These are phyloP conservation scores for Crotalus adamanteus DNA, from an alignment of 2,797 vertebrate species.

Conservation along the genomic window DNA sequence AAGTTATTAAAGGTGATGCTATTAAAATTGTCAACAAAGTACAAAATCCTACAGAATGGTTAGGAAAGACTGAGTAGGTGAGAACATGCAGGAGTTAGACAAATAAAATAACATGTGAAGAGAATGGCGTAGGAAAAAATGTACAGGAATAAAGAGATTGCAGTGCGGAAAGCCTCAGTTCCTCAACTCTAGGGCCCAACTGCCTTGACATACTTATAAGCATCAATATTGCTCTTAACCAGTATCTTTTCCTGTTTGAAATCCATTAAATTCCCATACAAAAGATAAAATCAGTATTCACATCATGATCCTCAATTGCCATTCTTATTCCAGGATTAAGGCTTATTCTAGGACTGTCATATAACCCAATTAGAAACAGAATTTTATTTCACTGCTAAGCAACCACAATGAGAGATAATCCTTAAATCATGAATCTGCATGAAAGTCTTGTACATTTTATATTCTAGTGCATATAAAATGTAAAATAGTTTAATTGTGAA, in stretches of 20 bases:
- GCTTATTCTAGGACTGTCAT: conserved; percentile 40
- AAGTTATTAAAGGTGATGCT: not conserved
- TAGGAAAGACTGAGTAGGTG: not conserved
- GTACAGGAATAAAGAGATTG: not conserved
- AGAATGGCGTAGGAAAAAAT: not conserved
- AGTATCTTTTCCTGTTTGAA: conserved; percentile 53
- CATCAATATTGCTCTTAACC: conserved; percentile 20
- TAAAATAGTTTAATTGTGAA: conserved; percentile 22
- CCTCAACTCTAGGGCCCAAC: not conserved
- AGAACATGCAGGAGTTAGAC: not conserved
- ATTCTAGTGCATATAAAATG: conserved; percentile 1
- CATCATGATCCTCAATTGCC: conserved; percentile 53
- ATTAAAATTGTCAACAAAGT: not conserved
- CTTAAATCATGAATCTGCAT: conserved; percentile 13
- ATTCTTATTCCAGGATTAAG: not conserved
- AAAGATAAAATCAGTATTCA: conserved; percentile 31
- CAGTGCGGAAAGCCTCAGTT: not conserved
- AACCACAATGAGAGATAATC: conserved; percentile 32
- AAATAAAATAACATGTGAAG: not conserved
- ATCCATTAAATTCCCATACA: conserved; percentile 10
- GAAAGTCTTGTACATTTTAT: accelerated
- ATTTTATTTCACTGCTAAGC: conserved; percentile 33
- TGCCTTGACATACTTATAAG: not conserved
- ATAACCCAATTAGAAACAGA: conserved; percentile 47
- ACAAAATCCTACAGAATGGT: not conserved